phyloP scores from a whole-genome alignment of 2,797 vertebrate genomes.

The Echeneis naucrates region DNA sequence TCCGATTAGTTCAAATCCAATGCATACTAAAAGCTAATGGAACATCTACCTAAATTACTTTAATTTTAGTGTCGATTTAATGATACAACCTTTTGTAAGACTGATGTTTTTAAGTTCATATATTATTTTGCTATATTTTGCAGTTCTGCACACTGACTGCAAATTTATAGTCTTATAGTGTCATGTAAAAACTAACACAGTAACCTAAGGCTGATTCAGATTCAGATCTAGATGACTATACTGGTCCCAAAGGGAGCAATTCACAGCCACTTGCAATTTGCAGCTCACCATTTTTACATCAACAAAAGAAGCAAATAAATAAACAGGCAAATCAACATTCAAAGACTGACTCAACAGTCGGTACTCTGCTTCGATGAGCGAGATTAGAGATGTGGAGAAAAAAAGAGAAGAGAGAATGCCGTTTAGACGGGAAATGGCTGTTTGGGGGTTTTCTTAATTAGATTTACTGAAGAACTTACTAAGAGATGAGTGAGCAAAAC shows the following conservation, averaged over 20 bases:
- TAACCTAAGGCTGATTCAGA: slow-evolving; percentile 39
- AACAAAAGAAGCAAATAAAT: no score
- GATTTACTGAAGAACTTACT: slow-evolving; percentile 30
- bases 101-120: slow-evolving; percentile 5
- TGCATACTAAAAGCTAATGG: slow-evolving; percentile 3
- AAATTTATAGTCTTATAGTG: neutral
- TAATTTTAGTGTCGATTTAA: neutral
- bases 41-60: neutral
- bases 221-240: no score
- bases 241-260: no score
- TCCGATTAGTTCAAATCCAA: slow-evolving; percentile 21
- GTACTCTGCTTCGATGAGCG: slow-evolving; percentile 9
- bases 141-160: slow-evolving; percentile 7
- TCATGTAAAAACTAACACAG: slow-evolving; percentile 29
- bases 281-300: no score
- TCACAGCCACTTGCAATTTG: no score
- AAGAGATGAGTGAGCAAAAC: slow-evolving; percentile 26
- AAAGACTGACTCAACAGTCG: no score
- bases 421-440: slow-evolving; percentile 30
- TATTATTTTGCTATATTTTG: neutral
- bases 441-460: slow-evolving; percentile 52
- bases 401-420: neutral
- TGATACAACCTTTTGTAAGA: slow-evolving; percentile 14
- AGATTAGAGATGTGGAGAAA: slow-evolving; percentile 13
- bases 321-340: no score